Base-by-base conservation (phyloP, 1,140 invertebrate genomes). In the Trichonephila inaurata region DNA sequence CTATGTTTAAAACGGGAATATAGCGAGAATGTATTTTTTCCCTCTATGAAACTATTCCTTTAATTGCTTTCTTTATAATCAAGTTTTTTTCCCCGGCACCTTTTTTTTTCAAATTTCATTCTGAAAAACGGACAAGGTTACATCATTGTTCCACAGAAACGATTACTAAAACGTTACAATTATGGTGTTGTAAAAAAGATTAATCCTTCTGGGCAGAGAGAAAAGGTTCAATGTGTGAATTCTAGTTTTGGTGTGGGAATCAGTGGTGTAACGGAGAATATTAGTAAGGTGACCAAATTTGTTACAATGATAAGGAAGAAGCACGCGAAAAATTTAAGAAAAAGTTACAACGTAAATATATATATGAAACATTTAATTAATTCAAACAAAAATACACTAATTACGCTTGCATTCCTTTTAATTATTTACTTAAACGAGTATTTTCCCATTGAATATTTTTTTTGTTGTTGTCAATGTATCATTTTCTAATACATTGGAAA, bases 21-120 rank as follows among this genome's bases (percentile, higher is more conserved):
- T 40, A 5, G 18, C n/a, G 72, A 40, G 28, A 28, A 19, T 77
- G 14, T 7, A 33, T 7, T 51, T 51, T 51, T 40, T 33, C 28
- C 33, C 33, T 40, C 33, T 77, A 33, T 77, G 28, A 33, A 77
- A 77, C 12, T 77, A 77, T 77, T 40, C 33, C 10, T 7, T 19
- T 77, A 33, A 77, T 77, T 77, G 33, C 14, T 16, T 77, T 77
- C 28, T 77, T 40, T 3, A 0, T 28, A 72, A 72, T 28, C 14
- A 0, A 28, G 3, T 4, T 28, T 3, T 16, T 3, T 40, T 40
- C 18, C 33, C 16, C 0, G 1, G 0, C 3, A 4, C 10, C 3
- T 18, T 64, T 64, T 33, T 18, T 33, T 33, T 77, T 18, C 10
- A 18, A 19, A 19, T 33, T 64, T 77, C 12, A 16, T 77, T 77